These are phyloP conservation scores for Oscheius sp. DNA, from an alignment of 2,888 invertebrate species.

Conservation along the genomic window DNA sequence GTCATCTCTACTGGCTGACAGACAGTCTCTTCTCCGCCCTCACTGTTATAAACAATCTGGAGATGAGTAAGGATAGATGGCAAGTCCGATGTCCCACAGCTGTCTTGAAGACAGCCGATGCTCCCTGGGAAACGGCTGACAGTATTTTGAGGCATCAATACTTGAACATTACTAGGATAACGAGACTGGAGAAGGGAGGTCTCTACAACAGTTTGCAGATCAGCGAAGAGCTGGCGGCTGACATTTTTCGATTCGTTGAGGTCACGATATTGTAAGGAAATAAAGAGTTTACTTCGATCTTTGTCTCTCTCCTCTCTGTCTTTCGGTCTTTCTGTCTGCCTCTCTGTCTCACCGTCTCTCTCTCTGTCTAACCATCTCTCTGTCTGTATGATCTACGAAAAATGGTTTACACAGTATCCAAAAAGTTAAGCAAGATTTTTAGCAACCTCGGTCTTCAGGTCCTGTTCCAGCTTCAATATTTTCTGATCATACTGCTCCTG, in stretches of 20 bases:
- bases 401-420: no score
- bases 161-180: slow-evolving; percentile 43
- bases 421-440: no score
- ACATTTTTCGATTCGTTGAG: slow-evolving; percentile 63
- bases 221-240: slow-evolving; percentile 51
- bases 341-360: no score
- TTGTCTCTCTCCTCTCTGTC: no score
- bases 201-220: slow-evolving; percentile 55
- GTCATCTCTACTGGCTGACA: slow-evolving; percentile 60
- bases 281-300: not conserved
- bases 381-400: no score
- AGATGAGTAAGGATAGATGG: slow-evolving; percentile 40
- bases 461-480: no score
- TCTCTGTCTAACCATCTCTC: no score
- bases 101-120: slow-evolving; percentile 27
- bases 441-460: no score
- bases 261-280: slow-evolving; percentile 39
- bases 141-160: slow-evolving; percentile 42
- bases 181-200: slow-evolving; percentile 51
- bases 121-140: slow-evolving; percentile 41
- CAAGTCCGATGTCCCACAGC: slow-evolving; percentile 24
- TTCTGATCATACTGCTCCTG: no score
- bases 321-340: no score
- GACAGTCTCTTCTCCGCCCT: slow-evolving; percentile 45
- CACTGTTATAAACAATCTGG: slow-evolving; percentile 31